These are phyloP conservation scores for Alethe diademata DNA, from an alignment of 2,113 vertebrate species.

Conservation along the genomic window DNA sequence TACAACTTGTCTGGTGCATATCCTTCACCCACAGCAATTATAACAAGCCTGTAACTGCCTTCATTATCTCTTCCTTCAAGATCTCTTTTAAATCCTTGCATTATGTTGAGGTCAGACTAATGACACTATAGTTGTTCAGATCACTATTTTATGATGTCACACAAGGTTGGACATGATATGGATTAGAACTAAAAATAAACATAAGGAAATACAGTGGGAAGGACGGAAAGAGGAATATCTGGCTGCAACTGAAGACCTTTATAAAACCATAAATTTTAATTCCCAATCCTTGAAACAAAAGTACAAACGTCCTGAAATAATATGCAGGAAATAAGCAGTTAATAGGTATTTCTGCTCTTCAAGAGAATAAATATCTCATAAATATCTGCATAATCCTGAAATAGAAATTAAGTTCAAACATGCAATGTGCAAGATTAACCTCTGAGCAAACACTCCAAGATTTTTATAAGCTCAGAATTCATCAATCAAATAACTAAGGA, in stretches of 20 bases:
- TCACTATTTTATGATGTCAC: not conserved
- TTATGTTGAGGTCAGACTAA: not conserved
- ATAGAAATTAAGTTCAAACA: not conserved
- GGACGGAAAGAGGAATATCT: not conserved
- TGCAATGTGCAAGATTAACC: not conserved
- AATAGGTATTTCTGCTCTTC: not conserved
- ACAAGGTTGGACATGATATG: not conserved
- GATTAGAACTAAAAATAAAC: not conserved
- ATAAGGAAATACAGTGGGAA: not conserved
- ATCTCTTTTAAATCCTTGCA: not conserved
- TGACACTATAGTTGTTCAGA: not conserved
- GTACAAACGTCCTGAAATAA: not conserved
- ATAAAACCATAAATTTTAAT: not conserved
- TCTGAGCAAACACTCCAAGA: not conserved
- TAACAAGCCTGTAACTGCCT: not conserved
- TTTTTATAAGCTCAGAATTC: not conserved
- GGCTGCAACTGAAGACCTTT: not conserved
- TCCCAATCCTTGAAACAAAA: not conserved
- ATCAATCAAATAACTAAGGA: not conserved
- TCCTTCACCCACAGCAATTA: constrained; percentile 32
- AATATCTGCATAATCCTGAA: not conserved
- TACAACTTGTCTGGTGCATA: constrained; percentile 14
- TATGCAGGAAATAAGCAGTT: not conserved
- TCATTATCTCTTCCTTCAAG: constrained; percentile 27
- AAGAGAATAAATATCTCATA: not conserved